Conservation (phyloP, 2,797 vertebrate genomes). For the Acrocephalus scirpaceus region DNA sequence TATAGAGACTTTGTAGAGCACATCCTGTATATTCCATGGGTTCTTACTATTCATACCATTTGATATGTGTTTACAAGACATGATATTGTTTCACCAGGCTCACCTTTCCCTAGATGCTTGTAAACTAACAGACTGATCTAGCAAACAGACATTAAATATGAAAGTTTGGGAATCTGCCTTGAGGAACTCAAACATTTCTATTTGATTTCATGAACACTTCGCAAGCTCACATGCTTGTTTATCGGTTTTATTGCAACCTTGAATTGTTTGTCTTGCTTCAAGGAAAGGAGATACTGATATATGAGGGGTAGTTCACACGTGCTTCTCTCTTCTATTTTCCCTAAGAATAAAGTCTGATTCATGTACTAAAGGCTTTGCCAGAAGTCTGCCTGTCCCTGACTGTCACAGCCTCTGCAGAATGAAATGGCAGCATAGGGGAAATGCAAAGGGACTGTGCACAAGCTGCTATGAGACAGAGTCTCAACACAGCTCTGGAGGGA, state of each 20-base stretch:
- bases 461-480: not conserved
- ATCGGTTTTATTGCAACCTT: constrained; percentile 16
- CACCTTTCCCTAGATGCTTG: not conserved
- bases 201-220: constrained; percentile 31
- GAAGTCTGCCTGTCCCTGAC: not conserved
- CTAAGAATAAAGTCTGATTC: not conserved
- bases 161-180: not conserved
- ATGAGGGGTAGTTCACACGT: not conserved
- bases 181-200: constrained; percentile 3
- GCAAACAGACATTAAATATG: not conserved
- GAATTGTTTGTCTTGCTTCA: not conserved
- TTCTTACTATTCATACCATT: not conserved
- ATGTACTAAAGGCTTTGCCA: not conserved
- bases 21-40: not conserved
- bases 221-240: not conserved
- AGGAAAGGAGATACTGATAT: not conserved
- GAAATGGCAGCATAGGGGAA: not conserved
- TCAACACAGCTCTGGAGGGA: not conserved
- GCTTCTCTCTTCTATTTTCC: not conserved
- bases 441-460: not conserved
- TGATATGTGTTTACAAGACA: not conserved
- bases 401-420: not conserved
- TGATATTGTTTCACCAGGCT: not conserved
- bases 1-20: not conserved
- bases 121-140: constrained; percentile 16